These are phyloP conservation scores for Hylyphantes graminicola DNA, from an alignment of 1,140 invertebrate species.

Conservation along the genomic window DNA sequence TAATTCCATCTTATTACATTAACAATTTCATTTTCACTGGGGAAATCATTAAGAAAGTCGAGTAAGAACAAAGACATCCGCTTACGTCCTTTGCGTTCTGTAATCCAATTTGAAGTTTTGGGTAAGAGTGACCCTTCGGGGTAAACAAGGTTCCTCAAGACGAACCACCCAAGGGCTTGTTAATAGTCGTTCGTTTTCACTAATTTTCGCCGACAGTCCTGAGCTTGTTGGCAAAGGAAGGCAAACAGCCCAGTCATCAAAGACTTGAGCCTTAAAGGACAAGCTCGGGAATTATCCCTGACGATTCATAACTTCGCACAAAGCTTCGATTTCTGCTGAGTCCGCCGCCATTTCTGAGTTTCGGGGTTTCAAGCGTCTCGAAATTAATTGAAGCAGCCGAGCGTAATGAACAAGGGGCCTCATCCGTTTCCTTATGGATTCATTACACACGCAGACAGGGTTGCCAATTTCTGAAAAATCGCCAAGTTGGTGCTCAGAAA, in stretches of 20 bases:
- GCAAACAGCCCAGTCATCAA: constrained; percentile 50
- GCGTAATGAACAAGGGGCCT: constrained; percentile 27
- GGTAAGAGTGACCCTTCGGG: too few species aligned
- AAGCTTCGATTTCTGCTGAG: constrained; percentile 54
- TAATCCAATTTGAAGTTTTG: too few species aligned
- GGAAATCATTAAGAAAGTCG: too few species aligned
- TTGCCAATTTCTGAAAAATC: too few species aligned
- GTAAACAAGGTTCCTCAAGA: too few species aligned
- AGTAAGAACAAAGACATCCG: too few species aligned
- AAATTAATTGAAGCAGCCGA: constrained; percentile 50
- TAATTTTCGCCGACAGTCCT: constrained; percentile 29
- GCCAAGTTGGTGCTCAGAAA: too few species aligned
- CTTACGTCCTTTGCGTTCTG: too few species aligned
- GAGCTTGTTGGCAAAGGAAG: constrained; percentile 5
- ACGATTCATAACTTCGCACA: constrained; percentile 22
- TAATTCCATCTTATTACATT: too few species aligned
- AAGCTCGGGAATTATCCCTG: constrained; percentile 23
- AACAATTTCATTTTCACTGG: too few species aligned
- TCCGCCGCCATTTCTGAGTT: constrained; percentile 15
- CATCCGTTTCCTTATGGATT: constrained; percentile 22
- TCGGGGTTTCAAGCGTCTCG: neutral
- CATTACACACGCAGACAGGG: constrained; percentile 1
- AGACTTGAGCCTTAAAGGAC: constrained; percentile 18
- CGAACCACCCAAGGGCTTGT: constrained; percentile 27
- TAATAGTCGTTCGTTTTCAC: constrained; percentile 39